Base-by-base conservation (phyloP, 2,888 invertebrate species). In the Mayetiola destructor region DNA sequence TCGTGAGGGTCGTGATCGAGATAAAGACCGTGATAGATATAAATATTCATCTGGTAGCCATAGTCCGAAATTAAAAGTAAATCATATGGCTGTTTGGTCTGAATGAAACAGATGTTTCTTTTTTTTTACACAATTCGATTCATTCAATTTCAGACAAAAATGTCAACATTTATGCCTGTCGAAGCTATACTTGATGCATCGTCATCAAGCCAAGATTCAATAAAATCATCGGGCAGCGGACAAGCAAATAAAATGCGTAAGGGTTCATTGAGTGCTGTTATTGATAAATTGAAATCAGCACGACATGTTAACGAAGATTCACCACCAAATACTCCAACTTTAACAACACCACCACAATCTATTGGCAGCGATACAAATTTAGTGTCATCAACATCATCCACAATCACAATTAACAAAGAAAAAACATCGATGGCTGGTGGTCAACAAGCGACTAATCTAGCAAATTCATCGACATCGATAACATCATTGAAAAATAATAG, bases 201-300 rank as follows among this genome's bases (percentile, higher is more conserved):
- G 16, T 37, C 56, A 39, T 56, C 56, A 10, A 56, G 39, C 35
- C 55, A 55, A 12, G 56, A 56, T 18, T 56, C 57, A 29, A 55
- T 37, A 42, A 59, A 55, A 62, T 60, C 1, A 64, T 64, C 40
- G 62, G 60, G 9, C 61, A 48, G 48, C 48, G 35, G 32, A 16
- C 27, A 48, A 12, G 21, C 29, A 2, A 21, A 23, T n/a, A 56
- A 42, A 56, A 56, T 32, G 21, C 48, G 57, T 9, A 57, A 57
- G 23, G 27, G 52, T 40, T 48, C 32, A 0, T 73, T 89, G n/a
- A 85, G 83, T 61, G 88, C 89, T 18, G 88, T 92, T 14, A 88
- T 92, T 64, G 89, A 91, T 66, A 91, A 91, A 68, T 70, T 92
- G 21, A 86, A 86, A 68, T 82, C 84, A 56, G 82, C 85, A 53